Percentiles rank a stretch among this genome's conserved stretches.
These are phyloP conservation scores for Catharus bicknelli DNA, from an alignment of 2,113 vertebrate species.

Conservation along the genomic window DNA sequence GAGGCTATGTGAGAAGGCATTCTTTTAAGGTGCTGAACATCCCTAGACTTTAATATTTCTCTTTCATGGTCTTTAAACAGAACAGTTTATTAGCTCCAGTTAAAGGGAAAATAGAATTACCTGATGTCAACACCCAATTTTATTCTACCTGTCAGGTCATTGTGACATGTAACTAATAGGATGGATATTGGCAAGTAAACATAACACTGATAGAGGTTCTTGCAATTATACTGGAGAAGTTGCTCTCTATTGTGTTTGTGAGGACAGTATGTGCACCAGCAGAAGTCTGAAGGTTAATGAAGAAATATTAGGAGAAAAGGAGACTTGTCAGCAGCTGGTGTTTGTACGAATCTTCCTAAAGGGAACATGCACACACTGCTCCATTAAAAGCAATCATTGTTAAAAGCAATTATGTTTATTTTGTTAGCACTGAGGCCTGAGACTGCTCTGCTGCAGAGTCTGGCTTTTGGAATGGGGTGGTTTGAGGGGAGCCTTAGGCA, in stretches of 20 bases:
- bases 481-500: background rate
- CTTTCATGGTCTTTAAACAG: background rate
- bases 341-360: background rate
- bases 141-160: slow-evolving; percentile 74
- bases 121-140: slow-evolving; percentile 73
- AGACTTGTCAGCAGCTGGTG: background rate
- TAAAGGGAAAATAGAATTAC: slow-evolving; percentile 27
- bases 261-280: slow-evolving; percentile 76
- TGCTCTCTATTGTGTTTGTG: slow-evolving; percentile 77
- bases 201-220: slow-evolving; percentile 79
- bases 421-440: background rate
- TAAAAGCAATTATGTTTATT: background rate
- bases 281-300: slow-evolving; percentile 64
- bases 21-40: background rate
- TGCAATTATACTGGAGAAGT: slow-evolving; percentile 71
- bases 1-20: background rate
- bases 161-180: slow-evolving; percentile 77
- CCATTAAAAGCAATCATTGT: background rate
- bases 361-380: background rate
- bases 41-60: background rate
- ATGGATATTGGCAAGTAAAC: slow-evolving; percentile 80
- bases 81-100: background rate
- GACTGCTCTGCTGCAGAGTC: background rate
- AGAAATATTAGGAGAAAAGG: background rate
- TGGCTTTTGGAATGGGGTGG: background rate